phyloP scores from a whole-genome alignment of 2,797 vertebrate genomes.

The Typhlichthys subterraneus region DNA sequence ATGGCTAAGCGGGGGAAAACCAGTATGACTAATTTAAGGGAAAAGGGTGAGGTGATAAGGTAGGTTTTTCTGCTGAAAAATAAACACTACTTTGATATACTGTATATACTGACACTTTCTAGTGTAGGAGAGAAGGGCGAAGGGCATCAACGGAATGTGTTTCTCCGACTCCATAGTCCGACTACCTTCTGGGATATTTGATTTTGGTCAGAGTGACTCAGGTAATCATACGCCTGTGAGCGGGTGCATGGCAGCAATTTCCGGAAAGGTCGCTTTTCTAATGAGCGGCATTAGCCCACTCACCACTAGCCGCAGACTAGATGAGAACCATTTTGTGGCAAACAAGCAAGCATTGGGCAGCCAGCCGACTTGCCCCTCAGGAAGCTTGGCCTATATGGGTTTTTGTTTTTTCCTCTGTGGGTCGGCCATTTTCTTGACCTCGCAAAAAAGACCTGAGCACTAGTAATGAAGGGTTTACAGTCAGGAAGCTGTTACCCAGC shows the following conservation, averaged over 20 bases:
- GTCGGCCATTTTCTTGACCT: slow-evolving; percentile 25
- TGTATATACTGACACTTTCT: background rate
- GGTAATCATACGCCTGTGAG: slow-evolving; percentile 61
- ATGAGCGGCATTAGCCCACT: slow-evolving; percentile 69
- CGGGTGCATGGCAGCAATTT: slow-evolving; percentile 59
- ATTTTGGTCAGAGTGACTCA: slow-evolving; percentile 59
- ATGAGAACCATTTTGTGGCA: slow-evolving; percentile 59
- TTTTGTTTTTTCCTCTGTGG: slow-evolving; percentile 31
- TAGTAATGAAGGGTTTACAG: slow-evolving; percentile 18
- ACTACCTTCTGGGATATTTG: slow-evolving; percentile 41
- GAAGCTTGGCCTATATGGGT: slow-evolving; percentile 7
- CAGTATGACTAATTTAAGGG: no score
- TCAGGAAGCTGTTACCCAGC: background rate
- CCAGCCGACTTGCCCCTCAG: slow-evolving; percentile 17
- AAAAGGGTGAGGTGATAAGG: no score
- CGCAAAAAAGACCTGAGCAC: slow-evolving; percentile 6
- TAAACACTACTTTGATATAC: no score
- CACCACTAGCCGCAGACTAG: slow-evolving; percentile 49
- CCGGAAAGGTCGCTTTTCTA: slow-evolving; percentile 71
- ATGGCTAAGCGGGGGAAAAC: no score
- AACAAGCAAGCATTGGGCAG: slow-evolving; percentile 30
- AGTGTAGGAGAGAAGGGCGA: slow-evolving; percentile 20
- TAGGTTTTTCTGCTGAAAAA: no score
- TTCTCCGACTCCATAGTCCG: slow-evolving; percentile 38
- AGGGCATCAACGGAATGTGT: slow-evolving; percentile 26